Base-by-base conservation (phyloP, 2,888 invertebrate genomes). In the Drosophila hamatofila region DNA sequence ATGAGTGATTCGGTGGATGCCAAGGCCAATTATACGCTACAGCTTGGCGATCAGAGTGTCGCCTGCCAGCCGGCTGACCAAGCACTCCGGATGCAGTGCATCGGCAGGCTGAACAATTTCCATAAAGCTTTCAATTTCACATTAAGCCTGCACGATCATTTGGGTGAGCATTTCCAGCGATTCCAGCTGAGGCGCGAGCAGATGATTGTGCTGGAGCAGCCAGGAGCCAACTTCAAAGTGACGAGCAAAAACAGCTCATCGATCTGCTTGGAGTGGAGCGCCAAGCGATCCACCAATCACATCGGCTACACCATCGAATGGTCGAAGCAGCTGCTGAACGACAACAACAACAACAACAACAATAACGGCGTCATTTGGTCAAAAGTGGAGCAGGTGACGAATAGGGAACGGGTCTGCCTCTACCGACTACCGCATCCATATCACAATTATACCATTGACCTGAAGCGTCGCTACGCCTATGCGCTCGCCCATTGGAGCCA, bases 401-500 rank as follows among this genome's bases (percentile, higher is more conserved):
- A 23, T 5, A 0, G 66, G 6, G 37, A 72, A 12, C 56, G 35
- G 0, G 58, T 93, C 7, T 78, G 79, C 14, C 33, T 91, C 11
- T 11, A 30, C 7, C 64, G 78, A 3, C 72, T 91, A n/a, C 72
- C 79, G 2, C 81, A 80, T 65, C 80, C 89, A 0, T 71, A 78
- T 57, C 81, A 80, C 41, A 74, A 94, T 48, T 97, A 96, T 93
- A 96, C 96, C 75, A 94, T 97, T 1, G 49, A 33, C 3, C n/a
- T 83, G 11, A 93, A 95, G 71, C 95, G 97, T 42, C 95, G 95
- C 57, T 94, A 96, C 23, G 27, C 21, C 3, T 9, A 37, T 1
- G 6, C 49, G 59, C 0, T 14, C 5, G 16, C 66, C 18, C 93
- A 94, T 92, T 97, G 97, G 97, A 97, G 97, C 39, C 92, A 94